phyloP scores from a whole-genome alignment of 2,888 invertebrate species.

The Onthophagus sagittarius region DNA sequence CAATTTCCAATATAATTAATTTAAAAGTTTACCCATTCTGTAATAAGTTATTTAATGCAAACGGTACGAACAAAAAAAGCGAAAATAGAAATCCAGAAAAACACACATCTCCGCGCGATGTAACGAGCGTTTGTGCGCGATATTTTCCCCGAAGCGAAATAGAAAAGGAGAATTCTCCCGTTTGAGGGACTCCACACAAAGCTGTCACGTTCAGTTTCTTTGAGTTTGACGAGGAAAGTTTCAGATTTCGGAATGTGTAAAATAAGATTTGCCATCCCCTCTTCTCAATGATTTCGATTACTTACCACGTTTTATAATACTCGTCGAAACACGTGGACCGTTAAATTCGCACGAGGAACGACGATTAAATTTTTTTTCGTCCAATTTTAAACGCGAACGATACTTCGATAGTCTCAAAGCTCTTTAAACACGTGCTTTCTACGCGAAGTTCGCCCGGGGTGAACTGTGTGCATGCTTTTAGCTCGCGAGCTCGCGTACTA shows the following conservation, averaged over 20 bases:
- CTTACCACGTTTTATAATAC: neutral
- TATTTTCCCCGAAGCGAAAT: neutral
- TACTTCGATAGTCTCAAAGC: neutral
- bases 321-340: neutral
- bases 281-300: neutral
- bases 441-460: conserved; percentile 21
- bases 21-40: neutral
- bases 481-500: conserved; percentile 41
- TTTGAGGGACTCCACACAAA: neutral
- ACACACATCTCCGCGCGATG: neutral
- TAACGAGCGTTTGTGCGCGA: neutral
- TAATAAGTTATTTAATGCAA: neutral
- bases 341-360: neutral
- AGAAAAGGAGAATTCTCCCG: neutral
- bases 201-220: neutral
- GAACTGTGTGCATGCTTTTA: conserved; percentile 34
- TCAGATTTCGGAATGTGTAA: neutral
- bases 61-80: neutral
- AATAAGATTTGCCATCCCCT: neutral
- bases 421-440: conserved; percentile 28
- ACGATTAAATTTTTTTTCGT: neutral
- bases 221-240: neutral
- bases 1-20: neutral
- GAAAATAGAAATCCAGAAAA: neutral
- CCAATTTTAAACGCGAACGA: neutral